These are phyloP conservation scores for Festucalex cinctus DNA, from an alignment of 2,113 vertebrate species.

Conservation along the genomic window DNA sequence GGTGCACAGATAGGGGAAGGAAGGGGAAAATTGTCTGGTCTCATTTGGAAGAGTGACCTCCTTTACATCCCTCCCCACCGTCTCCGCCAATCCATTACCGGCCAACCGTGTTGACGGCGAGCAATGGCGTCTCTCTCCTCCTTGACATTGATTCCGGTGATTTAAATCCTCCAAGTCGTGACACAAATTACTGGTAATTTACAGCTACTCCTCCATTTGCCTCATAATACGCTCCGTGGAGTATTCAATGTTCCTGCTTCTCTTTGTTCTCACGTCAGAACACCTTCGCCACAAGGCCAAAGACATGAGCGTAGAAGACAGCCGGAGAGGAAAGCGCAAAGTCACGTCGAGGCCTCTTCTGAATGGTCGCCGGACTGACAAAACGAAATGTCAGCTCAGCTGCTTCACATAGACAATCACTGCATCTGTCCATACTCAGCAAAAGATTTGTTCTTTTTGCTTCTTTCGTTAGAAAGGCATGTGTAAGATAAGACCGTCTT, in stretches of 20 bases:
- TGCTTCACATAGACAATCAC: conserved; percentile 35
- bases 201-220: conserved; percentile 44
- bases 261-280: conserved; percentile 4
- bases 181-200: conserved; percentile 68
- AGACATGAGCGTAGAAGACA: conserved; percentile 22
- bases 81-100: conserved; percentile 40
- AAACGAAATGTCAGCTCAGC: conserved; percentile 42
- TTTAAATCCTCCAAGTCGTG: conserved; percentile 56
- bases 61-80: conserved; percentile 8
- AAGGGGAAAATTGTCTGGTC: neutral
- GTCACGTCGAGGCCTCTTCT: conserved; percentile 26
- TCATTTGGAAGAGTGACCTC: conserved; percentile 1
- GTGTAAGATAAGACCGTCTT: neutral
- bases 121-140: conserved; percentile 37
- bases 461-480: conserved; percentile 27
- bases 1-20: conserved; percentile 26
- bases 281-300: conserved; percentile 32
- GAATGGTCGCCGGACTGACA: conserved; percentile 25
- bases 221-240: conserved; percentile 62
- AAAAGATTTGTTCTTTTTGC: conserved; percentile 21
- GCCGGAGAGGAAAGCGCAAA: conserved; percentile 13
- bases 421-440: conserved; percentile 35
- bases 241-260: conserved; percentile 46
- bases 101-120: conserved; percentile 35
- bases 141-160: conserved; percentile 60